phyloP scores from a whole-genome alignment of 2,888 invertebrate genomes.

The Drosophila aldrichi region DNA sequence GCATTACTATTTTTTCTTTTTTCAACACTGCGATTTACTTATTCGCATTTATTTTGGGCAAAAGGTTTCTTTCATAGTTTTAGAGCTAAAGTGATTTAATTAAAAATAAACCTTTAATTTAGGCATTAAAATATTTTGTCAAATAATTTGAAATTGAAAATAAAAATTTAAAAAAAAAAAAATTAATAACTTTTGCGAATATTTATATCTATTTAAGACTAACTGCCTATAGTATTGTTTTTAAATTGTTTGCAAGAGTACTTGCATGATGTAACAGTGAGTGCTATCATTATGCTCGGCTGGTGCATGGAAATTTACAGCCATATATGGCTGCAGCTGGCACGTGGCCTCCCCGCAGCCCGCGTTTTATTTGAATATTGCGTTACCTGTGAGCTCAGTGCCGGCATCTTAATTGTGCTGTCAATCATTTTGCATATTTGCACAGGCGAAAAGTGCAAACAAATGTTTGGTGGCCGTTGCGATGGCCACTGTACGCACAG shows the following conservation, averaged over 20 bases:
- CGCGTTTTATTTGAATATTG: constrained; percentile 14
- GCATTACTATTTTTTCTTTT: too few species aligned
- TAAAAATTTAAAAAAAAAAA: too few species aligned
- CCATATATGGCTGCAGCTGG: constrained; percentile 66
- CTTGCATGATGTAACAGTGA: constrained; percentile 1
- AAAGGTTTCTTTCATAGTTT: too few species aligned
- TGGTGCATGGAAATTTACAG: constrained; percentile 29
- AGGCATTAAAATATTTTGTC: too few species aligned
- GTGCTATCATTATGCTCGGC: constrained; percentile 37
- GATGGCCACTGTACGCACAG: constrained; percentile 48
- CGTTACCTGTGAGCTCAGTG: constrained; percentile 38
- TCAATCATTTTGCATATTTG: constrained; percentile 81
- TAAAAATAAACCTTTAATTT: too few species aligned
- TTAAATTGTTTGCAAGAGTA: not conserved
- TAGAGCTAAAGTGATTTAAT: too few species aligned
- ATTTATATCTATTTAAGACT: too few species aligned
- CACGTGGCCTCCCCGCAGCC: constrained; percentile 31
- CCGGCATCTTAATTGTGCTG: constrained; percentile 75
- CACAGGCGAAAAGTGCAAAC: constrained; percentile 44
- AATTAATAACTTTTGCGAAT: too few species aligned
- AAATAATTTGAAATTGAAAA: too few species aligned
- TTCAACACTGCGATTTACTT: too few species aligned
- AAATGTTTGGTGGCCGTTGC: constrained; percentile 55
- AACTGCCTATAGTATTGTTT: too few species aligned
- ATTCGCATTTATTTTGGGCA: too few species aligned